Percentiles rank a stretch among this genome's conserved stretches.
These are phyloP conservation scores for Heteromormyrus szaboi DNA, from an alignment of 2,797 vertebrate genomes.

Conservation along the genomic window DNA sequence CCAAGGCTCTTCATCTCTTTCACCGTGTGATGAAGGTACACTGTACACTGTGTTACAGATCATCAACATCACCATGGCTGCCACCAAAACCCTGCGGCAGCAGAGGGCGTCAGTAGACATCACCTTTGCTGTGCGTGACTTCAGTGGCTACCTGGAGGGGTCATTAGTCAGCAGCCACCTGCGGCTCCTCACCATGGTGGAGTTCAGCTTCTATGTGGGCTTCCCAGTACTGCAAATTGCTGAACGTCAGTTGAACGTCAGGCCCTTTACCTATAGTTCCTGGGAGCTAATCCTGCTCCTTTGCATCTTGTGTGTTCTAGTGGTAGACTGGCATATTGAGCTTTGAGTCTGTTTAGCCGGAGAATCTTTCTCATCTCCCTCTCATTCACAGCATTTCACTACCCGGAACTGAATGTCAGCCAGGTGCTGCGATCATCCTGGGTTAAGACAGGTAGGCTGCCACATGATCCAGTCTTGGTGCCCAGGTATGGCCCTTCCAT, in stretches of 20 bases:
- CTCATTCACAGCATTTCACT: conserved; percentile 55
- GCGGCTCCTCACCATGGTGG: conserved; percentile 80
- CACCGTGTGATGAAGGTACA: neutral
- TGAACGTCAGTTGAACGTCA: conserved; percentile 71
- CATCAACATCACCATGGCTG: conserved; percentile 73
- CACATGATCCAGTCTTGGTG: neutral
- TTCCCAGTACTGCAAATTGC: conserved; percentile 86
- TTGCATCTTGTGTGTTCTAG: neutral
- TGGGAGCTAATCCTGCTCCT: neutral
- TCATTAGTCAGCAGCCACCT: conserved; percentile 81
- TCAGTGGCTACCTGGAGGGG: conserved; percentile 68
- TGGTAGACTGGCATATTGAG: neutral
- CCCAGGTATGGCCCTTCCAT: neutral
- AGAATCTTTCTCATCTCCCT: neutral
- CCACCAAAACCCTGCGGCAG: conserved; percentile 32
- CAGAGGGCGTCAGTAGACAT: conserved; percentile 79
- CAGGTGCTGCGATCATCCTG: conserved; percentile 84
- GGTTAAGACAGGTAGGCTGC: conserved; percentile 82
- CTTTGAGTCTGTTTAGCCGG: neutral
- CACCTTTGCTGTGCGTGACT: conserved; percentile 70
- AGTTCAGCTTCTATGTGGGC: conserved; percentile 94
- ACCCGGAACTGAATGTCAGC: conserved; percentile 84
- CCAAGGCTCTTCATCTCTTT: neutral
- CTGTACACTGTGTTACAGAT: conserved; percentile 60
- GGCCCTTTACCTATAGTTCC: neutral